Base-by-base conservation (phyloP, 1,140 invertebrate species). In the Drosophila watanabei region DNA sequence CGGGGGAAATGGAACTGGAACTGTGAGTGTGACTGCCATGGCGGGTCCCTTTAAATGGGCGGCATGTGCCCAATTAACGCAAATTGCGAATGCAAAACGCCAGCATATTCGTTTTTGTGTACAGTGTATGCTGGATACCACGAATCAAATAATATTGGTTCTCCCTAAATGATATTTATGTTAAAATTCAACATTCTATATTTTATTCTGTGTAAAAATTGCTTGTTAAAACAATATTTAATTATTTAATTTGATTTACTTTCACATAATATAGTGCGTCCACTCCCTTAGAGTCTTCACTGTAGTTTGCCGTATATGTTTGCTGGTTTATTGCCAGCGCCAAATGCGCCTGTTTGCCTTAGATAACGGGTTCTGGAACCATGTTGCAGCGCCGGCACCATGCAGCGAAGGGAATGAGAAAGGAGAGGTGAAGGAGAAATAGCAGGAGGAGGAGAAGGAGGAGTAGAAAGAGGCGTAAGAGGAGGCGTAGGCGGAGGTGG, bases 41-140 rank as follows among this genome's bases (percentile, higher is more conserved):
- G 52, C 4, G 63, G 35, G 33, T 60, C 10, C 54, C 48, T 71
- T 78, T 85, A 72, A 88, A 81, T 84, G 81, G 85, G 79, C 73
- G 49, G 77, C 86, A 60, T 81, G 75, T 61, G 86, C 69, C 81
- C 80, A 89, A 89, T 89, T 89, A 89, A 89, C 86, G 66, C 83
- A 72, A 70, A 82, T 77, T 72, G 78, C 62, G 41, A 75, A 87
- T 71, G 65, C 49, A 59, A 68, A 65, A 32, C 54, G 66, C 46
- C 75, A 37, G 37, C 60, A 43, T 65, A 52, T 43, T 52, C 7
- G 52, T 35, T 39, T 43, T 43, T 64, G 24, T 51, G 16, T 24
- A 39, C 54, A 39, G 33, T 24, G 0, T 11, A 3, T 0, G 2
- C 18, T 56, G 0, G 20, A 16, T 39, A 56, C 2, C 6, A 18